Conservation (phyloP, 2,888 invertebrate genomes). For the Serripes groenlandicus region DNA sequence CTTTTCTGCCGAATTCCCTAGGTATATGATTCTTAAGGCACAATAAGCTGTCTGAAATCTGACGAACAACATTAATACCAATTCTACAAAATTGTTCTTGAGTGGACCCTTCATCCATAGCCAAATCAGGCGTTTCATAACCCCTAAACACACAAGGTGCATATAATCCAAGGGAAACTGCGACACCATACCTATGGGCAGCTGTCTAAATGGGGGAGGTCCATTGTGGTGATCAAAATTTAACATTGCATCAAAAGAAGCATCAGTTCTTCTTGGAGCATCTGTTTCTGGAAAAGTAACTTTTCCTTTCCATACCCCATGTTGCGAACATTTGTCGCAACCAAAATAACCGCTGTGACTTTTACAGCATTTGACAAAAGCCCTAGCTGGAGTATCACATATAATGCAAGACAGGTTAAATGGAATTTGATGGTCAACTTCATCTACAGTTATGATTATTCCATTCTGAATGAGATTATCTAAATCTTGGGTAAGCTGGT, state of each 20-base stretch:
- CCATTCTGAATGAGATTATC: too few relatives aligned
- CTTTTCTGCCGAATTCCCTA: conserved; percentile 76
- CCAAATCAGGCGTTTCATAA: conserved; percentile 66
- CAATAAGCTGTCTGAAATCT: conserved; percentile 28
- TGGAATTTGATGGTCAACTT: too few relatives aligned
- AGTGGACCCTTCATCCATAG: conserved; percentile 69
- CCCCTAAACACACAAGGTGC: conserved; percentile 81
- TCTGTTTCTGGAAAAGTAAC: conserved; percentile 55
- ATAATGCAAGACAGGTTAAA: conserved; percentile 64
- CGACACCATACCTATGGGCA: conserved; percentile 67
- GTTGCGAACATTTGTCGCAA: conserved; percentile 76
- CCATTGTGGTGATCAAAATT: conserved; percentile 68
- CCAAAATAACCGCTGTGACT: conserved; percentile 77
- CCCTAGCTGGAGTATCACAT: conserved; percentile 80
- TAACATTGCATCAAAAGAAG: conserved; percentile 60
- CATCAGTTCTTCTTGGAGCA: conserved; percentile 54
- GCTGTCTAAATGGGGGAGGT: conserved; percentile 50
- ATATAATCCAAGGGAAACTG: conserved; percentile 80
- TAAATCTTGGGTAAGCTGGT: neutral
- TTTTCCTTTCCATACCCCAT: conserved; percentile 48
- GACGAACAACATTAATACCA: conserved; percentile 13
- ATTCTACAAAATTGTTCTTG: conserved; percentile 22
- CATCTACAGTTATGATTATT: too few relatives aligned
- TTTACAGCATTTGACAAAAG: conserved; percentile 75
- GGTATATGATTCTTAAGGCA: conserved; percentile 45